phyloP scores from a whole-genome alignment of 2,797 vertebrate genomes.

The Rhynchonycteris naso region DNA sequence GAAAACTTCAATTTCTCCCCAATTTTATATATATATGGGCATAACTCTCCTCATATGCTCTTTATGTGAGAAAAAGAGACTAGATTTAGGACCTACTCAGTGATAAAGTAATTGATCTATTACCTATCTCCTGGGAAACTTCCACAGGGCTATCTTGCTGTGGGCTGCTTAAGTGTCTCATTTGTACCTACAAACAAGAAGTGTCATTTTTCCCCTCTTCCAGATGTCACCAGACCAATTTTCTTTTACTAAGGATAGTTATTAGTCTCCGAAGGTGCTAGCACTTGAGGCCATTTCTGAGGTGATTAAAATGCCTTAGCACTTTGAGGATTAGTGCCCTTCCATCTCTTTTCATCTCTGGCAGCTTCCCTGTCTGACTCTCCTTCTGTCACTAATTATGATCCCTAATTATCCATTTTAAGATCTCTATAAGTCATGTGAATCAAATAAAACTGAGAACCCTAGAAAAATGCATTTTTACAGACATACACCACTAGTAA shows the following conservation, averaged over 20 bases:
- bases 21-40: neutral
- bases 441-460: slow-evolving; percentile 59
- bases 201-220: slow-evolving; percentile 71
- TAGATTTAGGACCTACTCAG: slow-evolving; percentile 44
- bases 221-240: slow-evolving; percentile 74
- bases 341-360: slow-evolving; percentile 57
- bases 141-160: slow-evolving; percentile 44
- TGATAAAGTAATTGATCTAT: slow-evolving; percentile 54
- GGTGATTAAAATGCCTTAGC: slow-evolving; percentile 75
- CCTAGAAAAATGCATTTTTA: slow-evolving; percentile 56
- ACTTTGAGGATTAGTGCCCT: slow-evolving; percentile 52
- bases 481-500: neutral
- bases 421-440: slow-evolving; percentile 61
- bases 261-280: slow-evolving; percentile 70
- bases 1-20: slow-evolving; percentile 15
- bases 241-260: slow-evolving; percentile 68
- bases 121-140: slow-evolving; percentile 50
- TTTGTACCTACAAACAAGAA: slow-evolving; percentile 76
- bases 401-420: slow-evolving; percentile 67
- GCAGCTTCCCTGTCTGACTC: slow-evolving; percentile 56
- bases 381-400: slow-evolving; percentile 69
- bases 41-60: neutral
- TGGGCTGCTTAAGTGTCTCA: slow-evolving; percentile 72
- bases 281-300: slow-evolving; percentile 20
- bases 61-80: neutral